Base-by-base conservation (phyloP, 2,797 vertebrate genomes). In the Atherinosoma microstoma region DNA sequence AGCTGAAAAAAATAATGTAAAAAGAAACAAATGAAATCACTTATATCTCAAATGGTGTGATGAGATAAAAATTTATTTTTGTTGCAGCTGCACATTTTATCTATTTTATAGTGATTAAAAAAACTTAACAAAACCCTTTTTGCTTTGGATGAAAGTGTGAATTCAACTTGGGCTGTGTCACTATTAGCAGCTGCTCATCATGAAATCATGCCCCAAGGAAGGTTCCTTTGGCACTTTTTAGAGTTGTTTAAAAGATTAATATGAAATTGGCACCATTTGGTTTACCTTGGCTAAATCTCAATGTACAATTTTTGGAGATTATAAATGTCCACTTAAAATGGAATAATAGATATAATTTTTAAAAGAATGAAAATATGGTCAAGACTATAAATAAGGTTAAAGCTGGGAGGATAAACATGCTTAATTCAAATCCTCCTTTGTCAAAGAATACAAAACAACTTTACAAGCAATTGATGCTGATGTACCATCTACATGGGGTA, bases 141-240 rank as follows among this genome's bases (percentile, higher is more conserved):
- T 72, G 62, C 58, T 68, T 60, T 22, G 51, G 68, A 78, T 88
- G 51, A 67, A 69, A 83, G 76, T 61, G 10, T 69, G 58, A 74
- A 77, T 84, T 68, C 34, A 64, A 49, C 70, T 83, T 68, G 80
- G 63, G 77, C 75, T 30, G 29, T 35, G 20, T 68, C 71, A 61
- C 75, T 49, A 74, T 40, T 73, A 70, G n/a, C 71, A 61, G 42
- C 64, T 47, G 66, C 38, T 61, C 68, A 76, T 83, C 79, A 79
- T 59, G 6, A 53, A 57, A 76, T 47, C 61, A 0, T 64, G 72
- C 79, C 76, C 73, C 22, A 65, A 82, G 84, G 65, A 87, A 72
- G 38, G 57, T 65, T 72, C 54, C 42, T 58, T 78, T 29, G 53
- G 24, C 20, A 2, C 67, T 63, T 49, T 30, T 56, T 59, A 57